phyloP scores from a whole-genome alignment of 2,888 invertebrate genomes.

The Coleophora deauratella region DNA sequence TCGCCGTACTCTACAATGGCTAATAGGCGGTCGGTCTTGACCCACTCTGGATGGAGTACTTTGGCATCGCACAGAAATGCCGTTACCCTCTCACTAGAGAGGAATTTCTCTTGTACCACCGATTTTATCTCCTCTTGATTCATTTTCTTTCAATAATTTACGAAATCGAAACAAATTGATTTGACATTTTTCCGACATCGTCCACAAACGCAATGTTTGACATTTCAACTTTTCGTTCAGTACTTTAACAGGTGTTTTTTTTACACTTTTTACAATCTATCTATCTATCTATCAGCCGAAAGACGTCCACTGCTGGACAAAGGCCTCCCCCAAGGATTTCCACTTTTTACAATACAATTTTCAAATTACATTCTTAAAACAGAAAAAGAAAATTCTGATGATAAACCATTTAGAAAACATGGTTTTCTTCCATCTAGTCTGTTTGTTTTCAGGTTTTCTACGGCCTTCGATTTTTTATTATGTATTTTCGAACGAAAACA shows the following conservation, averaged over 20 bases:
- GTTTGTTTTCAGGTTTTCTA: too few relatives aligned
- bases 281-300: too few relatives aligned
- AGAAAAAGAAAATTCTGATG: too few relatives aligned
- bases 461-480: too few relatives aligned
- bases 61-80: constrained; percentile 63
- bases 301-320: too few relatives aligned
- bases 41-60: constrained; percentile 63
- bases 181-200: constrained; percentile 18
- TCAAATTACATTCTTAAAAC: too few relatives aligned
- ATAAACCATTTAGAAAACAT: too few relatives aligned
- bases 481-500: too few relatives aligned
- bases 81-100: constrained; percentile 61
- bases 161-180: constrained; percentile 8
- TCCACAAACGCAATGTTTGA: constrained; percentile 6
- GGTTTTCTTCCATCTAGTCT: too few relatives aligned
- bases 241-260: background rate
- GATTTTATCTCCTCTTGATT: constrained; percentile 64
- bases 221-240: constrained; percentile 2
- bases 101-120: constrained; percentile 66
- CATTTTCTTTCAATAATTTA: constrained; percentile 38
- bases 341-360: too few relatives aligned
- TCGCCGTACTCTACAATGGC: constrained; percentile 67
- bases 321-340: too few relatives aligned
- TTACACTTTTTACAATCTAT: too few relatives aligned
- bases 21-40: constrained; percentile 59